Conservation (phyloP, 1,140 invertebrate genomes). For the Lordiphosa clarofinis region DNA sequence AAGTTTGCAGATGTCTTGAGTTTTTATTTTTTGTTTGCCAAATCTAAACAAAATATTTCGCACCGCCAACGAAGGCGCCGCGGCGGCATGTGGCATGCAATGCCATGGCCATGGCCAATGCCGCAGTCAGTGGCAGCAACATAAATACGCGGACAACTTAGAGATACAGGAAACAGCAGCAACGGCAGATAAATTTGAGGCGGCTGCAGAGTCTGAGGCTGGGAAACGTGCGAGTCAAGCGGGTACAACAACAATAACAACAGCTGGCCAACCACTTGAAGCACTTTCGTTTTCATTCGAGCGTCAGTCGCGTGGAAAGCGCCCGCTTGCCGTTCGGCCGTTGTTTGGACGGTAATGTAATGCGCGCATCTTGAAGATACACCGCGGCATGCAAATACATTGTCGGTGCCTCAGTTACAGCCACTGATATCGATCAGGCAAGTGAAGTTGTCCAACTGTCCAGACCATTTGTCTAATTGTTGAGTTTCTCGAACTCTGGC, state of each 20-base stretch:
- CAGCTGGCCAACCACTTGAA: slow-evolving; percentile 63
- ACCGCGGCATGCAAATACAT: slow-evolving; percentile 49
- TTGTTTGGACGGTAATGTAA: slow-evolving; percentile 55
- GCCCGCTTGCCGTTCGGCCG: slow-evolving; percentile 34
- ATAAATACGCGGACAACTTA: slow-evolving; percentile 15
- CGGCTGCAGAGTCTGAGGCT: slow-evolving; percentile 23
- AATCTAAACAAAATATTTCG: slow-evolving; percentile 63
- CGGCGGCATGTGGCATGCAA: slow-evolving; percentile 48
- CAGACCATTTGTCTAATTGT: slow-evolving; percentile 55
- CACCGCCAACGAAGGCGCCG: slow-evolving; percentile 30
- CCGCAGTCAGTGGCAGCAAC: slow-evolving; percentile 38
- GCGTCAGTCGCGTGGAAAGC: slow-evolving; percentile 66
- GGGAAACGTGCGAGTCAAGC: slow-evolving; percentile 54
- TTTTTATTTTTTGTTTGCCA: slow-evolving; percentile 51
- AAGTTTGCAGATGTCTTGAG: slow-evolving; percentile 11
- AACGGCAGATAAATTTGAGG: slow-evolving; percentile 35
- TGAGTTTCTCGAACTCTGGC: slow-evolving; percentile 68
- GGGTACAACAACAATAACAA: slow-evolving; percentile 26
- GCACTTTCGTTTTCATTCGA: slow-evolving; percentile 77
- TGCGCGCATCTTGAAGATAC: slow-evolving; percentile 68
- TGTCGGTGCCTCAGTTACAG: slow-evolving; percentile 10
- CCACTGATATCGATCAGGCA: slow-evolving; percentile 67
- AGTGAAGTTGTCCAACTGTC: slow-evolving; percentile 39
- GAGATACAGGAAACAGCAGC: slow-evolving; percentile 23
- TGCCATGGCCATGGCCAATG: slow-evolving; percentile 47